A percentile compares a stretch with the other conserved stretches of the same genome.
These are phyloP conservation scores for Pipra filicauda DNA, from an alignment of 2,113 vertebrate species.

Conservation along the genomic window DNA sequence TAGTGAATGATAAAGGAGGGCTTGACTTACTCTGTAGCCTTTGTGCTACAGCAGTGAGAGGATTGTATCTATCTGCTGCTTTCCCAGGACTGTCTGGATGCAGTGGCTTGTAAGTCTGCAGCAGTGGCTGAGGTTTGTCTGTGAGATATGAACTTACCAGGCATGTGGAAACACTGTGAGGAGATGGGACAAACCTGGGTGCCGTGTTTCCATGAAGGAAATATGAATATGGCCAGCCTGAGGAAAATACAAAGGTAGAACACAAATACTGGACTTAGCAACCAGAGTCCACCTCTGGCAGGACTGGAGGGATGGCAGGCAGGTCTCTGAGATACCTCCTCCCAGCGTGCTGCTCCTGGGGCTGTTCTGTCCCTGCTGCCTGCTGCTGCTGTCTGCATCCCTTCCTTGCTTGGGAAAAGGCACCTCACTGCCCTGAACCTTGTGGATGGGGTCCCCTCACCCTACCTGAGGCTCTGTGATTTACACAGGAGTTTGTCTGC, in stretches of 20 bases:
- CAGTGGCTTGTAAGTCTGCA: rapidly evolving
- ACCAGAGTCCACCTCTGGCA: rapidly evolving
- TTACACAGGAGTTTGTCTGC: neutral
- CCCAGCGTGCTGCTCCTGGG: rapidly evolving
- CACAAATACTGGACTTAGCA: neutral
- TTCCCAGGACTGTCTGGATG: rapidly evolving
- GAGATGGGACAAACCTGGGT: neutral
- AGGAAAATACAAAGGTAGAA: neutral
- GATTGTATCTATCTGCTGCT: too few species aligned
- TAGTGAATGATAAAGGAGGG: neutral
- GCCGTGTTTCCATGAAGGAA: neutral
- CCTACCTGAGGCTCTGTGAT: neutral
- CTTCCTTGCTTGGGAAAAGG: neutral
- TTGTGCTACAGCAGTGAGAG: neutral
- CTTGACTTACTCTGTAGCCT: neutral
- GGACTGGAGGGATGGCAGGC: neutral
- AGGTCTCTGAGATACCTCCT: neutral
- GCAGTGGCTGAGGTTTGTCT: neutral
- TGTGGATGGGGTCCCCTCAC: neutral
- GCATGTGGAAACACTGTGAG: neutral
- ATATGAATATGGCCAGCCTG: neutral
- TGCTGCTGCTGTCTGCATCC: neutral
- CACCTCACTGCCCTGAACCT: neutral
- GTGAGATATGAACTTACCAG: neutral
- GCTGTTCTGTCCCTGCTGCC: neutral